Evolutionary conservation across 2,888 invertebrate genomes (phyloP).

Genomic region (Hylaea fasciaria): DNA sequence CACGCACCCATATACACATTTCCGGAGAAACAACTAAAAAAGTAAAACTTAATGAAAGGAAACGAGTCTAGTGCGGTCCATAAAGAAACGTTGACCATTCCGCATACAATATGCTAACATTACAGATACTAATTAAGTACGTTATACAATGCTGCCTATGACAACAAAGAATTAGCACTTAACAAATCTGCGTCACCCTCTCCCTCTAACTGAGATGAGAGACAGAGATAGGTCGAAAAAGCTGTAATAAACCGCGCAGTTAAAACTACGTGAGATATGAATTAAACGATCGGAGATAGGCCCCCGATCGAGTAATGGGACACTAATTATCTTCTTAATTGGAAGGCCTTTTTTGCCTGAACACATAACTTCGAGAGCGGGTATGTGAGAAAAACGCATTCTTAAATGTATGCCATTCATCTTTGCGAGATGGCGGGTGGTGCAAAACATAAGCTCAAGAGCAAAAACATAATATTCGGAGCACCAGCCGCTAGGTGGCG

Average conservation of each 20-base stretch:
- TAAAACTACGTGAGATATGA: slow-evolving; percentile 76
- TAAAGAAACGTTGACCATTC: background rate
- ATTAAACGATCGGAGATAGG: slow-evolving; percentile 71
- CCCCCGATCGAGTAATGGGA: slow-evolving; percentile 66
- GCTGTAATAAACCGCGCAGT: slow-evolving; percentile 35
- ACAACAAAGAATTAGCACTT: slow-evolving; percentile 26
- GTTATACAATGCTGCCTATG: slow-evolving; percentile 14
- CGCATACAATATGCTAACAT: slow-evolving; percentile 17
- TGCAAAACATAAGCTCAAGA: slow-evolving; percentile 9
- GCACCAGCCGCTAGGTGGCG: background rate
- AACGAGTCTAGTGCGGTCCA: background rate
- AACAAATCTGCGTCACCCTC: slow-evolving; percentile 23
- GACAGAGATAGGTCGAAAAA: slow-evolving; percentile 33
- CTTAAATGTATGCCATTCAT: slow-evolving; percentile 72
- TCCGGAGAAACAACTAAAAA: slow-evolving; percentile 8
- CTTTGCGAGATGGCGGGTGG: slow-evolving; percentile 46
- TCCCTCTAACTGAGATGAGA: slow-evolving; percentile 1
- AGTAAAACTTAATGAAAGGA: slow-evolving; percentile 14
- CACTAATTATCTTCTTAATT: slow-evolving; percentile 80
- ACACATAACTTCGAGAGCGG: slow-evolving; percentile 60
- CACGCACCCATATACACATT: background rate
- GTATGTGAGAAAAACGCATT: slow-evolving; percentile 77
- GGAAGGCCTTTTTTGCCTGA: slow-evolving; percentile 68
- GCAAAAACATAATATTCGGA: background rate
- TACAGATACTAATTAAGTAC: slow-evolving; percentile 27